These are phyloP conservation scores for Metacarcinus magister DNA, from an alignment of 2,888 invertebrate species.

Conservation along the genomic window DNA sequence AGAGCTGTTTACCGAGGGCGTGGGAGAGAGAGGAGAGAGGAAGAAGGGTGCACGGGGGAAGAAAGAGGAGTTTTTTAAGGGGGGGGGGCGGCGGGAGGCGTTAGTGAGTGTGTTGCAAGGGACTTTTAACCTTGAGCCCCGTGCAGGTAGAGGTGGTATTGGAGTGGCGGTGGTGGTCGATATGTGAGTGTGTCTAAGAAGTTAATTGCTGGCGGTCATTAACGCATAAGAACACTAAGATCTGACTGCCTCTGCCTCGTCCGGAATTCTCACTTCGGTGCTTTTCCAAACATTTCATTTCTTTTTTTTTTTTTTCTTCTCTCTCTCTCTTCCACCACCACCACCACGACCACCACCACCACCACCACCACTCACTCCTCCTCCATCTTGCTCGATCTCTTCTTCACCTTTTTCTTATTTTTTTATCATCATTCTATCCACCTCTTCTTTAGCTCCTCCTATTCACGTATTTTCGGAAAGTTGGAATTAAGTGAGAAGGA, in stretches of 20 bases:
- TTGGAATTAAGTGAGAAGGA: neutral
- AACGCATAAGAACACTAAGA: conserved; percentile 15
- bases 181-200: conserved; percentile 26
- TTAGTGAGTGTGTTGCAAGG: neutral
- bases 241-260: conserved; percentile 26
- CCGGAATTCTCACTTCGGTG: neutral
- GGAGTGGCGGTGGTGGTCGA: neutral
- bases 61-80: neutral
- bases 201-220: conserved; percentile 14
- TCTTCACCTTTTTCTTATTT: neutral
- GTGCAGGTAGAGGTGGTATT: neutral
- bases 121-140: neutral
- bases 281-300: neutral
- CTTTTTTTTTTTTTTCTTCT: neutral
- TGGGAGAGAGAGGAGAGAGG: neutral
- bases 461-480: conserved; percentile 5
- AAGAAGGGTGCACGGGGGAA: neutral
- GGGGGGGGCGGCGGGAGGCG: neutral
- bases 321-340: too few species aligned
- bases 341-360: neutral
- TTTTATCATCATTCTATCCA: neutral
- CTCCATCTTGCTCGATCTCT: neutral
- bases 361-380: neutral
- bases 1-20: neutral
- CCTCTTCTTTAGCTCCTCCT: neutral